phyloP scores from a whole-genome alignment of 2,113 vertebrate species.

The Xyliphius kryptos region DNA sequence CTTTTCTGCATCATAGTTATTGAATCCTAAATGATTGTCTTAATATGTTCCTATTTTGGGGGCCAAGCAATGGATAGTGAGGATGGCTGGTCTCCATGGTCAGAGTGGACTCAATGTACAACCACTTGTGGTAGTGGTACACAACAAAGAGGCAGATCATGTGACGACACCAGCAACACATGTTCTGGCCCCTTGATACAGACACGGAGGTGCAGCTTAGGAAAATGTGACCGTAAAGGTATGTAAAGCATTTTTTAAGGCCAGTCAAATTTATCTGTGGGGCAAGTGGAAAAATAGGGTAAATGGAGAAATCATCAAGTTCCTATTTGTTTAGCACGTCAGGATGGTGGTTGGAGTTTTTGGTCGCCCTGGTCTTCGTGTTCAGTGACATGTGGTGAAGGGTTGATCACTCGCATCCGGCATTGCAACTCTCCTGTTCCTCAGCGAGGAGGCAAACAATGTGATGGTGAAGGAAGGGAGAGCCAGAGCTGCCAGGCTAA shows the following conservation, averaged over 20 bases:
- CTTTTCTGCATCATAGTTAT: neutral
- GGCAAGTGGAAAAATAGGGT: too few species aligned
- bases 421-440: too few species aligned
- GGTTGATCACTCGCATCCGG: too few species aligned
- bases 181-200: constrained; percentile 87
- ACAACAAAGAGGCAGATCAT: constrained; percentile 87
- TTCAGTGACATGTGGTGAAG: too few species aligned
- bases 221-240: constrained; percentile 85
- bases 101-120: constrained; percentile 93
- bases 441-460: too few species aligned
- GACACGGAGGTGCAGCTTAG: constrained; percentile 81
- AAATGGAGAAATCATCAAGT: too few species aligned
- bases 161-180: constrained; percentile 78
- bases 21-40: neutral
- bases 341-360: too few species aligned
- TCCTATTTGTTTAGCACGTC: too few species aligned
- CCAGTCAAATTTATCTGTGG: too few species aligned
- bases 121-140: constrained; percentile 85
- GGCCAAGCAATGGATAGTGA: constrained; percentile 62
- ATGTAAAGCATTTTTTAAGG: constrained; percentile 45
- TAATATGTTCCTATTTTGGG: neutral
- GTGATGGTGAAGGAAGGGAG: too few species aligned
- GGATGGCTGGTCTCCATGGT: constrained; percentile 93
- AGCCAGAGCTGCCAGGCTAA: too few species aligned
- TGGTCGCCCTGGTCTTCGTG: too few species aligned